A percentile compares a stretch with the other conserved stretches of the same genome.
Conservation (phyloP, 92 coral and sea anemone species). For the Porites lobata region DNA sequence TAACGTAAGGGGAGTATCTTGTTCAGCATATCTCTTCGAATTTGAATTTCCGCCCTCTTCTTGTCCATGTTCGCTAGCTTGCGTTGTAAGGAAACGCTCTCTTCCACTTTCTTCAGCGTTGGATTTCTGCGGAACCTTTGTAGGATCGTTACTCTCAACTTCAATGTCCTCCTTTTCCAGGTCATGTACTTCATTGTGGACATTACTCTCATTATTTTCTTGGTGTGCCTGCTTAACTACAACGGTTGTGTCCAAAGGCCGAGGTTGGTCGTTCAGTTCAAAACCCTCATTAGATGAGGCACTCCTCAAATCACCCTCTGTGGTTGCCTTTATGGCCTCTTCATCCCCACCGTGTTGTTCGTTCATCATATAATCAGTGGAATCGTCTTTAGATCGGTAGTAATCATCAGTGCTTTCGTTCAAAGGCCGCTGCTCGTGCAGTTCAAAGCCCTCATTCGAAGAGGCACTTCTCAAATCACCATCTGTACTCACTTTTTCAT, state of each 20-base stretch:
- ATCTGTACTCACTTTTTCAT: not conserved
- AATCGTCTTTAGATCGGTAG: too few relatives aligned
- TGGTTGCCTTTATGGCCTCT: not conserved
- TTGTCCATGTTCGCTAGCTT: too few relatives aligned
- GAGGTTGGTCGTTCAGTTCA: not conserved
- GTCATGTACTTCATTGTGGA: not conserved
- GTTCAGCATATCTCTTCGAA: too few relatives aligned
- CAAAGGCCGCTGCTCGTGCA: too few relatives aligned
- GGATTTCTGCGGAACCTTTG: too few relatives aligned
- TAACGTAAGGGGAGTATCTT: too few relatives aligned
- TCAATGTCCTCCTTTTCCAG: not conserved
- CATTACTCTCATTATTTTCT: not conserved
- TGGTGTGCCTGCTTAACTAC: not conserved
- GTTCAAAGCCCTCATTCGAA: not conserved
- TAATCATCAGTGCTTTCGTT: too few relatives aligned
- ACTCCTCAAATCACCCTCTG: not conserved
- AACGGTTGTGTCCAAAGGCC: not conserved
- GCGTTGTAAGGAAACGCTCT: too few relatives aligned
- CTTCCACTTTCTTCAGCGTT: too few relatives aligned
- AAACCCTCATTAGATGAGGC: slow-evolving; percentile 25
- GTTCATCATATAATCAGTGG: too few relatives aligned
- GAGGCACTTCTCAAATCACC: slow-evolving; percentile 6
- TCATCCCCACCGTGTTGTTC: not conserved
- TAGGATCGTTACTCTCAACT: not conserved
- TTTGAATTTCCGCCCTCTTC: too few relatives aligned